Percentiles rank a stretch among this genome's conserved stretches.
phyloP scores from a whole-genome alignment of 2,113 vertebrate species.

The Trochalopteron elliotii region DNA sequence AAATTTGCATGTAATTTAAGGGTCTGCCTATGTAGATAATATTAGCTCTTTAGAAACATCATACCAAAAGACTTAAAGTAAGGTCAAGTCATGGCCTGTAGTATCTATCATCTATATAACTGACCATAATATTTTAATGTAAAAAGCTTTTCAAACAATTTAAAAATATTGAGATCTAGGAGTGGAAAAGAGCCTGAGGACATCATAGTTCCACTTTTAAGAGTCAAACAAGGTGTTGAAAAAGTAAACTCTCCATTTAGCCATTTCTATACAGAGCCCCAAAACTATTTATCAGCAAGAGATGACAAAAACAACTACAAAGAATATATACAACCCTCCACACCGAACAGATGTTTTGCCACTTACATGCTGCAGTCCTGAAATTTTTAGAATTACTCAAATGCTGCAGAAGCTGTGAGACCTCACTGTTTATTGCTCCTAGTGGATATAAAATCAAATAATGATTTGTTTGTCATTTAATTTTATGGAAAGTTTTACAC shows the following conservation, averaged over 20 bases:
- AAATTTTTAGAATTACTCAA: conserved; percentile 56
- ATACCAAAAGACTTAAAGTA: background rate
- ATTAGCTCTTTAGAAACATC: background rate
- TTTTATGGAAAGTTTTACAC: conserved; percentile 49
- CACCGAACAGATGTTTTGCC: conserved; percentile 39
- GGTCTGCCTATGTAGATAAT: background rate
- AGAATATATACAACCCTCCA: conserved; percentile 32
- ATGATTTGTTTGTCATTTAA: conserved; percentile 52
- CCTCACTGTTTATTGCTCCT: conserved; percentile 56
- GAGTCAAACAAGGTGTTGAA: background rate
- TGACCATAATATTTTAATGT: background rate
- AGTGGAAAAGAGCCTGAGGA: background rate
- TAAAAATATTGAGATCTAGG: background rate
- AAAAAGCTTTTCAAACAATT: background rate
- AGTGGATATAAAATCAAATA: conserved; percentile 49
- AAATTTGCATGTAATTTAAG: background rate
- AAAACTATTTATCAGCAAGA: conserved; percentile 29
- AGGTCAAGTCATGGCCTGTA: background rate
- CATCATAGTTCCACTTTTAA: background rate
- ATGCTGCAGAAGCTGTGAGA: background rate
- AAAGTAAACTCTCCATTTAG: conserved; percentile 1
- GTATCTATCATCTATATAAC: background rate
- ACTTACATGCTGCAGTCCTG: conserved; percentile 9
- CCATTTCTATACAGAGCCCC: background rate
- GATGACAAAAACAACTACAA: conserved; percentile 39